A percentile compares a stretch with the other conserved stretches of the same genome.
Evolutionary conservation across 1,140 invertebrate species (phyloP).

Genomic region (Cecropterus lyciades): DNA sequence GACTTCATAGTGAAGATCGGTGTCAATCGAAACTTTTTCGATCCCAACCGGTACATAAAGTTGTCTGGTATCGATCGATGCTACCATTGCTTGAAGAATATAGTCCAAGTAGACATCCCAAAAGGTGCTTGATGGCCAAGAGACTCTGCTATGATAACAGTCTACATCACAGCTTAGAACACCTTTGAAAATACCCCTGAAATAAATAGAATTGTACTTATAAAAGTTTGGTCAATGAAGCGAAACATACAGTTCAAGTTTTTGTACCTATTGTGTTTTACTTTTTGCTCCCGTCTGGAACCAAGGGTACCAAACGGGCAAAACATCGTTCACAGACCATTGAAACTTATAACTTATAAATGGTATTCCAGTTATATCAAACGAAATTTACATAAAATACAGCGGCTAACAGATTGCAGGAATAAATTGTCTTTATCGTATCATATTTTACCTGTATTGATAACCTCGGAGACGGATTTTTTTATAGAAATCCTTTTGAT

Average conservation of each 20-base stretch:
- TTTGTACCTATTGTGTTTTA: too few relatives aligned
- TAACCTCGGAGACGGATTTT: conserved; percentile 96
- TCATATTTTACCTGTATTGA: conserved; percentile 88
- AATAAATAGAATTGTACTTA: conserved; percentile 2
- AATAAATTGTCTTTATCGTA: too few relatives aligned
- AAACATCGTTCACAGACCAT: too few relatives aligned
- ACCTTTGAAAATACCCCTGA: conserved; percentile 88
- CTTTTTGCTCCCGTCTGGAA: too few relatives aligned
- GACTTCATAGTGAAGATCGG: conserved; percentile 86
- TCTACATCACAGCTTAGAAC: conserved; percentile 82
- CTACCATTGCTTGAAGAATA: conserved; percentile 94
- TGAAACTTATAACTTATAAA: too few relatives aligned
- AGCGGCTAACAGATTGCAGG: too few relatives aligned
- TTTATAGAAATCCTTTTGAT: conserved; percentile 94
- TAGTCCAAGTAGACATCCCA: conserved; percentile 97
- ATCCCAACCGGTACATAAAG: conserved; percentile 94
- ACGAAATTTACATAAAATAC: too few relatives aligned
- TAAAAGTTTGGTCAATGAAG: too few relatives aligned
- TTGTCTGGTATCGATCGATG: conserved; percentile 89
- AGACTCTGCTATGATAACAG: conserved; percentile 68
- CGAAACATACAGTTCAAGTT: too few relatives aligned
- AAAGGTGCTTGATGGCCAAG: conserved; percentile 86
- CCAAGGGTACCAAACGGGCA: too few relatives aligned
- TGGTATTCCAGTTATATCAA: neutral
- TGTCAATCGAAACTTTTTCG: conserved; percentile 91